These are phyloP conservation scores for Protodeltote pygarga DNA, from an alignment of 2,888 invertebrate genomes.

Conservation along the genomic window DNA sequence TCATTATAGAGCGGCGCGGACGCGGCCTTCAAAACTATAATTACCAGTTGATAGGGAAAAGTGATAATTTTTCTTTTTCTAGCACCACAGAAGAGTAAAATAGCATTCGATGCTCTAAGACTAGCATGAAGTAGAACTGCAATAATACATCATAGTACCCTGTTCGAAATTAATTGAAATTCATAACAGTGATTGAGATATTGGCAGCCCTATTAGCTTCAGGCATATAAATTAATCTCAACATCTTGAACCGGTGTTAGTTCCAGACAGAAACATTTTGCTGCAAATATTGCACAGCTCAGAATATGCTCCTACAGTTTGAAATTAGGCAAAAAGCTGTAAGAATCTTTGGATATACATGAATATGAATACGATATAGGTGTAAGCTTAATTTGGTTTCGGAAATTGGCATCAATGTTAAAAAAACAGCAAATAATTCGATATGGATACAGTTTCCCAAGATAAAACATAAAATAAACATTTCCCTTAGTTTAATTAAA, in stretches of 20 bases:
- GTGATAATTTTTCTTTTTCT: too few relatives aligned
- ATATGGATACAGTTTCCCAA: background rate
- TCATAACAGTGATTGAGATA: background rate
- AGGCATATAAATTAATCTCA: constrained; percentile 32
- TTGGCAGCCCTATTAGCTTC: constrained; percentile 16
- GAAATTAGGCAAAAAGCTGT: constrained; percentile 5
- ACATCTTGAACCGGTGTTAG: constrained; percentile 28
- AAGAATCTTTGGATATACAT: background rate
- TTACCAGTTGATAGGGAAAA: too few relatives aligned
- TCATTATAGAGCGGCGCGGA: too few relatives aligned
- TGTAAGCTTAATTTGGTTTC: too few relatives aligned
- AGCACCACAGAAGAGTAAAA: too few relatives aligned
- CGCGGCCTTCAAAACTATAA: too few relatives aligned
- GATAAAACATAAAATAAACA: background rate
- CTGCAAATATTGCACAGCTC: constrained; percentile 7
- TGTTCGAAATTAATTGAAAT: background rate
- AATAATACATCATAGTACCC: too few relatives aligned
- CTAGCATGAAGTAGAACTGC: too few relatives aligned
- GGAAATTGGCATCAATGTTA: too few relatives aligned
- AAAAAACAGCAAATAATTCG: too few relatives aligned
- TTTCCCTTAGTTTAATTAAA: too few relatives aligned
- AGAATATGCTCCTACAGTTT: constrained; percentile 1
- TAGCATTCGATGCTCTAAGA: too few relatives aligned
- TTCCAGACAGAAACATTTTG: constrained; percentile 27
- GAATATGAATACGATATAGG: background rate